Evolutionary conservation across 2,888 invertebrate genomes (phyloP), one percentile per base, ranked within the genome.

Genomic region (Pilophorus perplexus): DNA sequence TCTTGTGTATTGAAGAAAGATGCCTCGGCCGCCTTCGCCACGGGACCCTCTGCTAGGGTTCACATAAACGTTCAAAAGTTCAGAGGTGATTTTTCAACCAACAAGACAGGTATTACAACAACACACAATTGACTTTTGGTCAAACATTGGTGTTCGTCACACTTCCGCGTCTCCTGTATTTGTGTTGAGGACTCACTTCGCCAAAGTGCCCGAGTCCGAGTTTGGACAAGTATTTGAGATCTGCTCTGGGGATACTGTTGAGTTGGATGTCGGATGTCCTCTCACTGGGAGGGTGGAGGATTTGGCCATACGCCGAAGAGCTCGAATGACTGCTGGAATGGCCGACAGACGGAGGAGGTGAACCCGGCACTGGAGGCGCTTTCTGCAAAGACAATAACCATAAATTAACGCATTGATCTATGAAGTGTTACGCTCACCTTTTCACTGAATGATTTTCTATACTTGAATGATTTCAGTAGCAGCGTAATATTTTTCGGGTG

Each of bases 181-280:
- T n/a, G n/a, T n/a, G n/a, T n/a, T n/a, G n/a, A n/a, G 42, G 16
- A 62, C 62, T 28, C 64, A 81, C 81, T 80, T 89, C 88, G 72
- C 89, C 88, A 76, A 87, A 89, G 74, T 85, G 83, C 70, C 89
- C 89, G 73, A 85, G 84, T 64, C 89, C 89, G 66, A 90, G 80
- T 75, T 86, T 88, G 78, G 89, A 88, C 72, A 88, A 82, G 77
- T 89, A 85, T 75, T 83, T 82, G 72, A 90, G 81, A 74, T 84
- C 84, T 74, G 88, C 86, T 71, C 86, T 80, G 18, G 88, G 87
- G 79, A 89, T 85, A 77, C 85, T 84, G 81, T 67, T 69, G 3
- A 70, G 62, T 20, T 67, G 71, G 14, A 67, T 66, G 33, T 68
- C 66, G 12, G 48, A 14, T 20, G 48, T 46, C 28, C 46, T 44